A percentile compares a stretch with the other conserved stretches of the same genome.
Conservation (phyloP, 2,888 invertebrate species). For the Melinaea menophilus region DNA sequence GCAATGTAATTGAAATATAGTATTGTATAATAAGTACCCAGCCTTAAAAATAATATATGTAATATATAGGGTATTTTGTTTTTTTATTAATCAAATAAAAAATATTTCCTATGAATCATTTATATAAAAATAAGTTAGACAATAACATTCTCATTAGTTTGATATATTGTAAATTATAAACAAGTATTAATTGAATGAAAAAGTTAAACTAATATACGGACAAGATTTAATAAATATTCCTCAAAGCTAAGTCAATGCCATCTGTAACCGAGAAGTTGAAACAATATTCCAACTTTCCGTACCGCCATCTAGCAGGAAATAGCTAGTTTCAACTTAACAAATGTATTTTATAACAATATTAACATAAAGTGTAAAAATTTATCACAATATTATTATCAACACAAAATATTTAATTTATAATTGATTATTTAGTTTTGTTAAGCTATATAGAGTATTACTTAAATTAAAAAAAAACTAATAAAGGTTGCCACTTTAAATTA, state of each 20-base stretch:
- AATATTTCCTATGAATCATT: background rate
- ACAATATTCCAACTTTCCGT: too few relatives aligned
- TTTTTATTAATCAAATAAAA: too few relatives aligned
- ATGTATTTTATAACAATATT: too few relatives aligned
- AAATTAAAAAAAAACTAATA: background rate
- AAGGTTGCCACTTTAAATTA: background rate
- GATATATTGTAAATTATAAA: background rate
- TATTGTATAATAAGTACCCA: conserved; percentile 47
- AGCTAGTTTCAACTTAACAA: background rate
- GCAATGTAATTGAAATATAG: conserved; percentile 70
- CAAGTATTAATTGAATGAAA: background rate
- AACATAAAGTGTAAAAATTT: too few relatives aligned
- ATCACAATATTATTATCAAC: too few relatives aligned
- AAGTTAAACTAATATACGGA: too few relatives aligned
- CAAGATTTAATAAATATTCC: too few relatives aligned
- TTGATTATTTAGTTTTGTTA: too few relatives aligned
- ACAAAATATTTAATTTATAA: too few relatives aligned
- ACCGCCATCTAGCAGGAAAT: conserved; percentile 10
- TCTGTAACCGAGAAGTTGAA: conserved; percentile 9
- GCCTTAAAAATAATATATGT: conserved; percentile 43
- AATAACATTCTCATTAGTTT: background rate
- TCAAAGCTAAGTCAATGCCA: background rate
- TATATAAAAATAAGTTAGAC: background rate
- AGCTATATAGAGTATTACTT: too few relatives aligned
- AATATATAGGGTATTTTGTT: conserved; percentile 6